Evolutionary conservation across 2,888 invertebrate species (phyloP).

Genomic region (Dynastes tityus): DNA sequence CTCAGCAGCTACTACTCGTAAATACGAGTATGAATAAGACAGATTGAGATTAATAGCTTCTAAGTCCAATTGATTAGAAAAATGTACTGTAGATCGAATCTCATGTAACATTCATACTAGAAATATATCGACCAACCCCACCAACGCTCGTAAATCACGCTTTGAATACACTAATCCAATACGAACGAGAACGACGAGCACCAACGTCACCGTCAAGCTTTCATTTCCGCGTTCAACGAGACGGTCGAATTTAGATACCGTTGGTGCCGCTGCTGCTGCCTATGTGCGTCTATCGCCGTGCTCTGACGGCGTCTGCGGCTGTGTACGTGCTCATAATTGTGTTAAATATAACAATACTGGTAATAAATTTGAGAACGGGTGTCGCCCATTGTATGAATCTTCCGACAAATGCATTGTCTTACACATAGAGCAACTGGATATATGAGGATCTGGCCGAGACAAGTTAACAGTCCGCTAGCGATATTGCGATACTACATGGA

Average conservation of each 20-base stretch:
- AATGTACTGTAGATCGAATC: too few species aligned
- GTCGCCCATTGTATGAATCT: constrained; percentile 51
- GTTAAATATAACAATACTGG: constrained; percentile 54
- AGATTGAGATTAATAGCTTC: too few species aligned
- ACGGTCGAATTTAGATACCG: constrained; percentile 42
- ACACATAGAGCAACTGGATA: constrained; percentile 62
- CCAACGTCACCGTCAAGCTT: constrained; percentile 40
- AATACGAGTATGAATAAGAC: too few species aligned
- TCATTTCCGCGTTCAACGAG: constrained; percentile 23
- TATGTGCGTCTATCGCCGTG: constrained; percentile 13
- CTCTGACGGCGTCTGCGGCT: constrained; percentile 20
- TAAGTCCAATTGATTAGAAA: too few species aligned
- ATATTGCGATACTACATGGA: constrained; percentile 24
- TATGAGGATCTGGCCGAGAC: constrained; percentile 64
- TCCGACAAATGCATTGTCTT: constrained; percentile 60
- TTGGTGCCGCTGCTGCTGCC: not conserved
- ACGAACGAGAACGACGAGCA: constrained; percentile 19
- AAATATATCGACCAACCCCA: not conserved
- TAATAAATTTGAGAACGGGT: constrained; percentile 52
- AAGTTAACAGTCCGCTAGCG: constrained; percentile 63
- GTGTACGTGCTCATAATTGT: constrained; percentile 51
- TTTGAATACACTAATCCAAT: constrained; percentile 40
- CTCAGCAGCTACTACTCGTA: too few species aligned
- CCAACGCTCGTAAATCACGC: constrained; percentile 39
- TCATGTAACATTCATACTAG: not conserved